Evolutionary conservation across 2,888 invertebrate genomes (phyloP), one percentile per base, ranked within the genome.

Genomic region (Tachystola acroxantha): DNA sequence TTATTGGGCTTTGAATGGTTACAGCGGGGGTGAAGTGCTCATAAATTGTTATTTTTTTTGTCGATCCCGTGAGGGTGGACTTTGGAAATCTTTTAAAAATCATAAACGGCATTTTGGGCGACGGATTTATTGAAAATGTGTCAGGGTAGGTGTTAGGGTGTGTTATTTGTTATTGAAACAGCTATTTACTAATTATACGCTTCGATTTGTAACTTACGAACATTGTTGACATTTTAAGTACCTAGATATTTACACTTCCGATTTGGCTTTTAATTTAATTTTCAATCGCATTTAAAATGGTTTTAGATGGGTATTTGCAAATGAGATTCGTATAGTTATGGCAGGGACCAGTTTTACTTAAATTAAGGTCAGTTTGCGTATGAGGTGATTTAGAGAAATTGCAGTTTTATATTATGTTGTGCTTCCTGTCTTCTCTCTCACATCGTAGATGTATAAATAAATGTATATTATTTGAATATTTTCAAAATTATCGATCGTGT

Each of bases 11-110:
- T 84, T 85, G 86, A 85, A 85, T 80, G 75, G 79, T 72, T 85
- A 76, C 86, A 81, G 85, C 84, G 86, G 82, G 86, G 77, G 84
- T 82, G 84, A 84, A 81, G 80, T 79, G 81, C 71, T 68, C 85
- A 84, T 86, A 86, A 86, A 86, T 86, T 81, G 79, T 76, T 71
- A 10, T 56, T 69, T 82, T 80, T 85, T 82, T 75, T 61, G n/a
- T n/a, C n/a, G 58, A 39, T 34, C 47, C 46, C 34, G 44, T 49
- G 50, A 54, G 54, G 56, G 59, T 61, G 57, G 64, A 68, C 66
- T 70, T 74, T 77, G 46, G 67, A 71, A 75, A 77, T 73, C 72
- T 81, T 81, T 81, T 72, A 68, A 80, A 80, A 80, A 76, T 82
- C 68, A 79, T 78, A 79, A 80, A 78, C 57, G 68, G 60, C 61